Base-by-base conservation (phyloP, 2,888 invertebrate genomes). In the Slavum lentiscoides region DNA sequence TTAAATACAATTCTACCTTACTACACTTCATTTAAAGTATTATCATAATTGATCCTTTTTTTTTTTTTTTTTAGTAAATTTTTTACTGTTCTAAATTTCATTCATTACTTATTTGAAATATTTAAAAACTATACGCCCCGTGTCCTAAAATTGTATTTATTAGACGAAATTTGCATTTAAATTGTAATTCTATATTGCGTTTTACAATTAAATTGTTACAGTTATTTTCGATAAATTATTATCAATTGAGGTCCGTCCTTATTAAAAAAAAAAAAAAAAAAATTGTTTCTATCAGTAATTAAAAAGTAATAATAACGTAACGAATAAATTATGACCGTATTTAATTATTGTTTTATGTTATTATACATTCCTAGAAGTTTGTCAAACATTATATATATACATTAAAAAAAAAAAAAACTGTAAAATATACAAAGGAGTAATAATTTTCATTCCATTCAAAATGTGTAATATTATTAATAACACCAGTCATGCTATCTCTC, bases 171-270 rank as follows among this genome's bases (percentile, higher is more conserved):
- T 55, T 68, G 75, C 75, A 76, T 76, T 76, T 76, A 68, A 75
- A 67, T 76, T 59, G 43, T 68, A 68, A 76, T 76, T 76, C 23
- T 76, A 76, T 67, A 37, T 67, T 58, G 55, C 8, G 55, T 67
- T 76, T 75, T 74, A 74, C 66, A 39, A 74, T 67, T 23, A 58
- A 68, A 76, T 76, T 59, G 43, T 58, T 61, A 68, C 74, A 67
- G 58, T 76, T 76, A 49, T 76, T 76, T 68, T 76, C 58, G 6
- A 70, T 70, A 62, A 68, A 77, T 69, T 69, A 77, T 69, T 69
- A 69, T 77, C 49, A 37, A 62, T 62, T 77, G 69, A 77, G 77
- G 69, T 77, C 77, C 77, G 77, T 77, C 77, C 77, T 77, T 68
- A 68, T 30, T 53, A 68, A 69, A 68, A 30, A 30, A 30, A 30